A percentile compares a stretch with the other conserved stretches of the same genome.
phyloP scores from a whole-genome alignment of 2,888 invertebrate species.

The Mantis religiosa region DNA sequence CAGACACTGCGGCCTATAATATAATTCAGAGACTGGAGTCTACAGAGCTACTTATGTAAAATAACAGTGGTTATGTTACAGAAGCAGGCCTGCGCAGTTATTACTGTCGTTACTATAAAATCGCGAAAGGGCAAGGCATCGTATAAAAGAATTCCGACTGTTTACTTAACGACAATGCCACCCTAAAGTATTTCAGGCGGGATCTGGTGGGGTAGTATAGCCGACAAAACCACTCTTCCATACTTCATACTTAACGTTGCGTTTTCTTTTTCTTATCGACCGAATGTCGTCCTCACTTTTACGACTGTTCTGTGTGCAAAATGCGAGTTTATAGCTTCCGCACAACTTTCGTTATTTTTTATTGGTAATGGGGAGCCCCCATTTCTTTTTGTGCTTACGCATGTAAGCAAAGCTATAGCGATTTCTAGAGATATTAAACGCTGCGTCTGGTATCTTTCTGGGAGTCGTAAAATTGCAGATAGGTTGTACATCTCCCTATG shows the following conservation, averaged over 20 bases:
- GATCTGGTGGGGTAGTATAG: neutral
- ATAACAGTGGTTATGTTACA: neutral
- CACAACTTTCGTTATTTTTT: neutral
- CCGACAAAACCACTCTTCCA: neutral
- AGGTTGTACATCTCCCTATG: neutral
- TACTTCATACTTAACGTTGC: neutral
- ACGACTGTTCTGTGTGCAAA: neutral
- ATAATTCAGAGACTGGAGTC: neutral
- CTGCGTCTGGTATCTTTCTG: neutral
- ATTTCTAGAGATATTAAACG: neutral
- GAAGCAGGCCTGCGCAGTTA: neutral
- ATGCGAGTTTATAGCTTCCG: conserved; percentile 1
- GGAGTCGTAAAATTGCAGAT: neutral
- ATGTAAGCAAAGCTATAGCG: neutral
- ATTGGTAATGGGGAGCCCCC: neutral
- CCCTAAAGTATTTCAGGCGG: neutral
- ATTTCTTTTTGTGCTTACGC: neutral
- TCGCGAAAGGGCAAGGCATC: neutral
- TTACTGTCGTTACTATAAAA: neutral
- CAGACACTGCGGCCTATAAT: neutral
- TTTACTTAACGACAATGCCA: neutral
- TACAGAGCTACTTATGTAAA: neutral
- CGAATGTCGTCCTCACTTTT: neutral
- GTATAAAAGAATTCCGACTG: neutral
- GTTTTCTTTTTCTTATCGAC: neutral